Evolutionary conservation across 1,140 invertebrate species (phyloP), one percentile per base, ranked within the genome.

Genomic region (Ceratosolen solmsi): DNA sequence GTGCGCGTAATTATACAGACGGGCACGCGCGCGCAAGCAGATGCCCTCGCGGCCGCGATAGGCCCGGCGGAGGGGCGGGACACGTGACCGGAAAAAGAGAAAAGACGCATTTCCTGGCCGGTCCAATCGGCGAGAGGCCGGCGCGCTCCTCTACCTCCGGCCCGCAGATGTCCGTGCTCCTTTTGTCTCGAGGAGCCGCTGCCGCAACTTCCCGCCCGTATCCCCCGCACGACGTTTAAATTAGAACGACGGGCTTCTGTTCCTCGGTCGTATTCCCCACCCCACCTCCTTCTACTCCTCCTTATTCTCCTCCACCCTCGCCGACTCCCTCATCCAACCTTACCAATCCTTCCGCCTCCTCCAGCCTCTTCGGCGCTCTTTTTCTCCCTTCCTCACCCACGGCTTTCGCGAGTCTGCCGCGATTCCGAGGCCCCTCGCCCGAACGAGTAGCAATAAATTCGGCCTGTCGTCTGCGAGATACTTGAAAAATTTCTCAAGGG

Each of bases 41-140:
- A 25, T 38, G 63, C 63, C 54, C 56, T 27, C 70, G 20, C 54
- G 33, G 33, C 9, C 17, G 3, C 9, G 51, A 22, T 17, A 3
- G 20, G 20, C 51, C 51, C 20, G 51, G 51, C 41, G 5, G n/a
- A n/a, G n/a, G 65, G 27, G 36, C 0, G 11, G 7, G 33, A 68
- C 79, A 81, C 80, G 46, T 51, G 75, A 54, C 75, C 75, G 75
- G 81, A 73, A 77, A 73, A 72, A 70, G 49, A 72, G 22, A 68
- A 71, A 54, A 71, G 27, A n/a, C n/a, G 36, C 13, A 27, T 68
- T 75, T 51, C 73, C 41, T 72, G 49, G 72, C 51, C 30, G 77
- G 51, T 79, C 77, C 77, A 79, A 54, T 71, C 76, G 38, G 65
- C 68, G 30, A 41, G 60, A 25, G 41, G 54, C 38, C 38, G 33